Percentiles rank a stretch among this genome's conserved stretches.
These are phyloP conservation scores for Drosophila mercatorum DNA, from an alignment of 2,888 invertebrate species.

Conservation along the genomic window DNA sequence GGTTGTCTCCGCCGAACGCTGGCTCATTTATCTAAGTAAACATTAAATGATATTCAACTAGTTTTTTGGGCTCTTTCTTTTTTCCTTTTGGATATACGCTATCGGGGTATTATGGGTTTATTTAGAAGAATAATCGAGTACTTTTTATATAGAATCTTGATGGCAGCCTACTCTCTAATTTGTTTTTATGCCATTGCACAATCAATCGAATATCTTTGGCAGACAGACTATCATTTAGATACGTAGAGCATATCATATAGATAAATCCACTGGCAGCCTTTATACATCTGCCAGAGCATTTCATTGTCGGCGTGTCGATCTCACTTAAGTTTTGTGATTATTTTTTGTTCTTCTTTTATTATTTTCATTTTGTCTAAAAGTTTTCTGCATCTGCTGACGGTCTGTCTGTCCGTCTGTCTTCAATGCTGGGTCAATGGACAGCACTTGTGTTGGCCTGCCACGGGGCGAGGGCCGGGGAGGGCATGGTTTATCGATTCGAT, in stretches of 20 bases:
- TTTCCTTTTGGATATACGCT: neutral
- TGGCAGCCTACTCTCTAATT: neutral
- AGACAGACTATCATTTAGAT: neutral
- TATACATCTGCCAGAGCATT: neutral
- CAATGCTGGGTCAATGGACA: conserved; percentile 77
- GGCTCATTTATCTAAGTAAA: conserved; percentile 68
- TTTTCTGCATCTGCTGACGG: conserved; percentile 41
- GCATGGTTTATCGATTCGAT: conserved; percentile 56
- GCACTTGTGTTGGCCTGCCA: conserved; percentile 7
- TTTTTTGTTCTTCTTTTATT: conserved; percentile 17
- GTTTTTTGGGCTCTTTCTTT: conserved; percentile 16
- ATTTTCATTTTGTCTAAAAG: conserved; percentile 32
- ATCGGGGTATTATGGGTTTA: neutral
- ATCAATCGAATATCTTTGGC: neutral
- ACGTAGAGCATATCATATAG: neutral
- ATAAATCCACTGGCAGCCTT: no score
- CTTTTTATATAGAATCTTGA: neutral
- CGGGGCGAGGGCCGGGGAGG: conserved; percentile 6
- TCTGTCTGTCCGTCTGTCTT: conserved; percentile 51
- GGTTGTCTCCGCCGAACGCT: conserved; percentile 69
- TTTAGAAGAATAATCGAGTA: neutral
- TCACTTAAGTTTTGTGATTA: conserved; percentile 1
- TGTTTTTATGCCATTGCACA: neutral
- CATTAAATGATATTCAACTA: conserved; percentile 42
- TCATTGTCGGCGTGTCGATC: neutral